Conservation (phyloP, 2,113 vertebrate genomes). For the Phrynocephalus versicolor region DNA sequence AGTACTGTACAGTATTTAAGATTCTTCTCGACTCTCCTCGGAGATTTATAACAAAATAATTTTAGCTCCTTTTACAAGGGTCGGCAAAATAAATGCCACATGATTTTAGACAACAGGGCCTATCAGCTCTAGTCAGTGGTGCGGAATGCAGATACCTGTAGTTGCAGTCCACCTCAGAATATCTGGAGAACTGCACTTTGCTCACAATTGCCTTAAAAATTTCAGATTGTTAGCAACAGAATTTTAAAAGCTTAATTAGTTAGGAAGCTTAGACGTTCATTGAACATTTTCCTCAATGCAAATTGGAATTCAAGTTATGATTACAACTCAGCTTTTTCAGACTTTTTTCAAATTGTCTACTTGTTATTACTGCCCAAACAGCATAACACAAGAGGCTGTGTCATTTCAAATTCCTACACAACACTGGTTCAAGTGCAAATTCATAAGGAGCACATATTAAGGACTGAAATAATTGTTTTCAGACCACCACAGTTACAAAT, state of each 20-base stretch:
- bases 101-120: neutral
- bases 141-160: neutral
- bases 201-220: too few relatives aligned
- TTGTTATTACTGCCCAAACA: constrained; percentile 1
- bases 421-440: constrained; percentile 16
- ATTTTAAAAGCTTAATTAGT: too few relatives aligned
- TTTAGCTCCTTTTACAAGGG: neutral
- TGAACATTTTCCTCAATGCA: neutral
- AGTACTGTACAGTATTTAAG: too few relatives aligned
- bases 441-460: constrained; percentile 59
- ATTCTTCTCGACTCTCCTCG: neutral
- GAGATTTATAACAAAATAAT: neutral
- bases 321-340: neutral
- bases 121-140: neutral
- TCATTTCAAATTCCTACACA: constrained; percentile 36
- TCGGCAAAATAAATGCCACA: too few relatives aligned
- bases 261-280: neutral
- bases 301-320: neutral
- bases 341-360: constrained; percentile 10
- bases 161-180: too few relatives aligned
- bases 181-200: too few relatives aligned
- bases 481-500: constrained; percentile 61
- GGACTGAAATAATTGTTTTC: constrained; percentile 60
- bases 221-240: too few relatives aligned
- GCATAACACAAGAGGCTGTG: neutral